Evolutionary conservation across 2,113 vertebrate species (phyloP).

Genomic region (Argyrosomus japonicus): DNA sequence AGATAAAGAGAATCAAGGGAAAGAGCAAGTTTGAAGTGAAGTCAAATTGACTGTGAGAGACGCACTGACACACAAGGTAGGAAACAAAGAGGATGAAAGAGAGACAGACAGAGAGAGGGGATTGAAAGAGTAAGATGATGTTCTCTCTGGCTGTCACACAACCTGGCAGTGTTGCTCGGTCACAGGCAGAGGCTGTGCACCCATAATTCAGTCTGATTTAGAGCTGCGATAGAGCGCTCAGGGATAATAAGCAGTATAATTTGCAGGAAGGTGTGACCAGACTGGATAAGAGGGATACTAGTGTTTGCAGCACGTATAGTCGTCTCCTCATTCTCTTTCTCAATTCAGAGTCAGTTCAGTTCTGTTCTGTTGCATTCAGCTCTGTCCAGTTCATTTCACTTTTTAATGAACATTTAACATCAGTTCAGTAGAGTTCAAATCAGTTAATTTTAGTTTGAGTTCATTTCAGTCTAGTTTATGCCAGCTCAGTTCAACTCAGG

Average conservation of each 20-base stretch:
- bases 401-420: constrained; percentile 36
- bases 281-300: constrained; percentile 61
- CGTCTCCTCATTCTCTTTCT: constrained; percentile 17
- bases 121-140: constrained; percentile 53
- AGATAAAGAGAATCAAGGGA: constrained; percentile 44
- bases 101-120: constrained; percentile 12
- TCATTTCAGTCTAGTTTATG: neutral
- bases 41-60: constrained; percentile 28
- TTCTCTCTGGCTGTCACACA: constrained; percentile 63
- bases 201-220: constrained; percentile 79
- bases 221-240: constrained; percentile 69
- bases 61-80: neutral
- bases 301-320: constrained; percentile 42
- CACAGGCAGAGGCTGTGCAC: constrained; percentile 64
- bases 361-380: constrained; percentile 23
- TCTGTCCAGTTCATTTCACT: constrained; percentile 35
- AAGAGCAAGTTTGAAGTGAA: constrained; percentile 26
- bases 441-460: neutral
- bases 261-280: constrained; percentile 77
- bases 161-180: constrained; percentile 49
- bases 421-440: constrained; percentile 22
- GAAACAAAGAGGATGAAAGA: constrained; percentile 48
- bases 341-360: constrained; percentile 38
- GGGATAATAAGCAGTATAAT: constrained; percentile 82
- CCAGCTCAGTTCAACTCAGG: neutral